Percentiles rank a stretch among this genome's conserved stretches.
phyloP scores from a whole-genome alignment of 2,888 invertebrate species.

The Eretmocerus hayati region DNA sequence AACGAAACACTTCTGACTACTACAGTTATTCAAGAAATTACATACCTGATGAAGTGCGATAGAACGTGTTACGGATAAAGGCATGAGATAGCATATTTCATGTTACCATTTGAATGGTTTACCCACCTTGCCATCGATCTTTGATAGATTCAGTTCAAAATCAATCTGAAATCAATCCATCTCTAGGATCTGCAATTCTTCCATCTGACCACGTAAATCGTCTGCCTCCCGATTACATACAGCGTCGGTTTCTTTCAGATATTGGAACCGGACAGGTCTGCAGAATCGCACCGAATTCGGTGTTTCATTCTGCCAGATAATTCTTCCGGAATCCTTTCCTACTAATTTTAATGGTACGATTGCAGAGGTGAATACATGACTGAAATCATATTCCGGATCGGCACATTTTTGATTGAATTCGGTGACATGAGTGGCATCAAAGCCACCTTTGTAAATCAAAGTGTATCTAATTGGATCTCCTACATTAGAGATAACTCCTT shows the following conservation, averaged over 20 bases:
- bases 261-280: not conserved
- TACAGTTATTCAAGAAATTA: constrained; percentile 1
- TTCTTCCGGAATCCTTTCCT: not conserved
- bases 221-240: not conserved
- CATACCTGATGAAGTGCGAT: constrained; percentile 1
- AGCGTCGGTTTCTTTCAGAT: not conserved
- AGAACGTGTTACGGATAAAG: not conserved
- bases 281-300: not conserved
- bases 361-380: no score
- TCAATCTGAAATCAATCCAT: not conserved
- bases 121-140: constrained; percentile 10
- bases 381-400: no score
- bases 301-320: not conserved
- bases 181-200: not conserved
- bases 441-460: no score
- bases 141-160: not conserved
- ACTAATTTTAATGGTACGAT: not conserved
- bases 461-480: no score
- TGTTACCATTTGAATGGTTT: not conserved
- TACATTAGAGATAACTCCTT: no score
- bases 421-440: no score
- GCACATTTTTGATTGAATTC: no score
- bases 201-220: not conserved
- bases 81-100: not conserved
- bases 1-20: constrained; percentile 2